Evolutionary conservation across 2,797 vertebrate species (phyloP).

Genomic region (Eulemur rubriventer): DNA sequence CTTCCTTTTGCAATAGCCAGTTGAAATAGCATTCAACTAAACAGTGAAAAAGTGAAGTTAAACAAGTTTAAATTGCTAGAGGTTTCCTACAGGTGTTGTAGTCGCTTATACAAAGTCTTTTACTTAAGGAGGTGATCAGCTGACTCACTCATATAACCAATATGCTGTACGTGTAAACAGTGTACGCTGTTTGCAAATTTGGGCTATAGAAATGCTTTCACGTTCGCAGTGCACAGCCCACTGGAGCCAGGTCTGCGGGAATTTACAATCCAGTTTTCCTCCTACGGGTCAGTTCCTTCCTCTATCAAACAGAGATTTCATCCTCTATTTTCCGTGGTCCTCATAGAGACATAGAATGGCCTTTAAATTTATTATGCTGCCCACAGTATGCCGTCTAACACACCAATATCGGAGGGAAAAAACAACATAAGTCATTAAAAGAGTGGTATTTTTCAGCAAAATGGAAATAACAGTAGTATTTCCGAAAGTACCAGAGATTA

Average conservation of each 20-base stretch:
- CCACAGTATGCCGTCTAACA: no score
- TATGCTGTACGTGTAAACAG: not conserved
- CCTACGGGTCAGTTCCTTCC: not conserved
- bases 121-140: not conserved
- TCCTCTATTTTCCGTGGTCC: not conserved
- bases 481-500: not conserved
- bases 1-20: not conserved
- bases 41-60: not conserved
- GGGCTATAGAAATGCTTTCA: not conserved
- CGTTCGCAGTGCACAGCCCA: fast-evolving
- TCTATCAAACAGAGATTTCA: not conserved
- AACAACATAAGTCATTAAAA: not conserved
- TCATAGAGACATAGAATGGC: not conserved
- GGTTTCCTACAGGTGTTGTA: not conserved
- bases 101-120: not conserved
- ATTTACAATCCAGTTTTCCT: not conserved
- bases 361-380: not conserved
- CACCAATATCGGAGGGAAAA: not conserved
- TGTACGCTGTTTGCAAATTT: not conserved
- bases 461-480: not conserved
- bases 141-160: not conserved
- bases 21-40: not conserved
- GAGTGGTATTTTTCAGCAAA: not conserved
- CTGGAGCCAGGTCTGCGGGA: fast-evolving
- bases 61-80: not conserved